Evolutionary conservation across 1,140 invertebrate genomes (phyloP).

Genomic region (Linepithema humile): DNA sequence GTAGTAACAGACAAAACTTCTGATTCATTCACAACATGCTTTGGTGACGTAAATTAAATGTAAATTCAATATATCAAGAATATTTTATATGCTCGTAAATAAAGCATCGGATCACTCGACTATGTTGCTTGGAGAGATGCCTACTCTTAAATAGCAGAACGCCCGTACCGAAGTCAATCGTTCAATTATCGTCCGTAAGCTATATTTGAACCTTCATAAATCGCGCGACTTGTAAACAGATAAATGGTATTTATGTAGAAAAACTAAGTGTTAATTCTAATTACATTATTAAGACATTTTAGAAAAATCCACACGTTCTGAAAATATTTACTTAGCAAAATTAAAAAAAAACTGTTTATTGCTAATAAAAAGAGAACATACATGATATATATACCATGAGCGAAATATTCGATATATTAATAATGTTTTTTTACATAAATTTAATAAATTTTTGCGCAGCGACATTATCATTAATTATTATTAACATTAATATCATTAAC

Average conservation of each 20-base stretch:
- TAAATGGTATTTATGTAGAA: neutral
- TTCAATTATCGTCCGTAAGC: conserved; percentile 37
- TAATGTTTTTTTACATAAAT: neutral
- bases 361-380: neutral
- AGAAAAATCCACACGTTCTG: neutral
- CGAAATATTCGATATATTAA: neutral
- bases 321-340: neutral
- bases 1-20: conserved; percentile 5
- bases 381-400: too few relatives aligned
- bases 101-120: conserved; percentile 14
- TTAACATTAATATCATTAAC: too few relatives aligned
- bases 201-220: neutral
- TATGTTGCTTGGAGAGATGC: conserved; percentile 64
- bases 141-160: conserved; percentile 63
- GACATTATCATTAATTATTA: too few relatives aligned
- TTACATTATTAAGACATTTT: neutral
- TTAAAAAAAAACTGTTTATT: neutral
- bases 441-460: neutral
- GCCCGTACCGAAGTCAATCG: conserved; percentile 32
- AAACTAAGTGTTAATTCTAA: neutral
- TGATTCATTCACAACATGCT: neutral
- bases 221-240: neutral
- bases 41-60: conserved; percentile 42
- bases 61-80: conserved; percentile 24
- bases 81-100: conserved; percentile 52